Percentiles rank a stretch among this genome's conserved stretches.
These are phyloP conservation scores for Myripristis murdjan DNA, from an alignment of 2,797 vertebrate species.

Conservation along the genomic window DNA sequence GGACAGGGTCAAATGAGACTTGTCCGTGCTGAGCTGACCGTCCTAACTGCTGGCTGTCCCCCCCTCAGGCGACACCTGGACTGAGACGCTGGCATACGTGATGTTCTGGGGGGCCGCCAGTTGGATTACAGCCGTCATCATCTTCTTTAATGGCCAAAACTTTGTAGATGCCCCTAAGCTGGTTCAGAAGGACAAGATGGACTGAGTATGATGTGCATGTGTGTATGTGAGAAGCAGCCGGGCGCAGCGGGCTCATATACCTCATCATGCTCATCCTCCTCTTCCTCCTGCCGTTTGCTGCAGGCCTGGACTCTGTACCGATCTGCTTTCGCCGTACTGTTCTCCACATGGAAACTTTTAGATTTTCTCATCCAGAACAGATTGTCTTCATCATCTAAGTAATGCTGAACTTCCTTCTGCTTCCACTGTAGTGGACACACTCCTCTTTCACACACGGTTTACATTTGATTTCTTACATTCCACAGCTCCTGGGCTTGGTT, in stretches of 20 bases:
- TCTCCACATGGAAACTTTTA: not conserved
- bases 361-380: conserved; percentile 1
- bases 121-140: conserved; percentile 92
- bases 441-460: conserved; percentile 11
- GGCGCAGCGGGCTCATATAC: conserved; percentile 78
- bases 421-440: conserved; percentile 17
- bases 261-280: conserved; percentile 53
- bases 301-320: conserved; percentile 84
- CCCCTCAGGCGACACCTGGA: conserved; percentile 94
- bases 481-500: not conserved
- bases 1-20: too few species aligned
- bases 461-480: conserved; percentile 1
- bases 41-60: not conserved
- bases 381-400: conserved; percentile 3
- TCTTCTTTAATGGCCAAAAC: conserved; percentile 95
- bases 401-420: not conserved
- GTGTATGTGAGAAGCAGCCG: conserved; percentile 87
- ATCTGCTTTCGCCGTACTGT: conserved; percentile 44
- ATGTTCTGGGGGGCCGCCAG: conserved; percentile 95
- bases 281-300: conserved; percentile 40
- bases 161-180: conserved; percentile 97
- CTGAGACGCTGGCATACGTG: conserved; percentile 95
- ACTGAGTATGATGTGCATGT: conserved; percentile 88
- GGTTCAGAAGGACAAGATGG: conserved; percentile 99
- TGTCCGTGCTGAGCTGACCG: too few species aligned